A percentile compares a stretch with the other conserved stretches of the same genome.
phyloP scores from a whole-genome alignment of 2,113 vertebrate genomes.

The Coturnix japonica region DNA sequence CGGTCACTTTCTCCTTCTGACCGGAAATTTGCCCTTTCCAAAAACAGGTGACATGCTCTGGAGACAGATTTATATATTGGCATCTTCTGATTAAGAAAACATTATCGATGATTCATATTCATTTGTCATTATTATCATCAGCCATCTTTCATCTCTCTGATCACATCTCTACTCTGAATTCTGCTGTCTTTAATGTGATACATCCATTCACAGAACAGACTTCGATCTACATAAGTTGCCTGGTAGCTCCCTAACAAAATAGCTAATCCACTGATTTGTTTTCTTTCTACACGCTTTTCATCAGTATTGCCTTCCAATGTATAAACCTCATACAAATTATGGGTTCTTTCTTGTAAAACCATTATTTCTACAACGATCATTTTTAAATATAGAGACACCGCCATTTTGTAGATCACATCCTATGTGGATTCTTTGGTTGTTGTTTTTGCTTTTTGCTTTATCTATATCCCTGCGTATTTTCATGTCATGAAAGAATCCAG shows the following conservation, averaged over 20 bases:
- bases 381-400: background rate
- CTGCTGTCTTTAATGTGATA: background rate
- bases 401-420: background rate
- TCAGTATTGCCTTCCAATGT: background rate
- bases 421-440: accelerated
- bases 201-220: background rate
- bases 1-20: background rate
- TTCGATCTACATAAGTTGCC: background rate
- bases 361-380: background rate
- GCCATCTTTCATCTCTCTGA: background rate
- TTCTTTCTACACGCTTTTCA: background rate
- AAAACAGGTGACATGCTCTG: background rate
- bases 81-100: background rate
- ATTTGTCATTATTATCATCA: background rate
- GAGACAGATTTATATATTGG: background rate
- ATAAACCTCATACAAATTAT: background rate
- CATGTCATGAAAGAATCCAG: background rate
- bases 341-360: background rate
- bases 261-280: background rate
- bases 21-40: background rate
- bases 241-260: background rate
- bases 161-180: background rate
- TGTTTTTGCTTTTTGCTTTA: background rate
- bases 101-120: background rate
- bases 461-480: background rate